A percentile compares a stretch with the other conserved stretches of the same genome.
Conservation (phyloP, 2,797 vertebrate genomes). For the Sciurus vulgaris region DNA sequence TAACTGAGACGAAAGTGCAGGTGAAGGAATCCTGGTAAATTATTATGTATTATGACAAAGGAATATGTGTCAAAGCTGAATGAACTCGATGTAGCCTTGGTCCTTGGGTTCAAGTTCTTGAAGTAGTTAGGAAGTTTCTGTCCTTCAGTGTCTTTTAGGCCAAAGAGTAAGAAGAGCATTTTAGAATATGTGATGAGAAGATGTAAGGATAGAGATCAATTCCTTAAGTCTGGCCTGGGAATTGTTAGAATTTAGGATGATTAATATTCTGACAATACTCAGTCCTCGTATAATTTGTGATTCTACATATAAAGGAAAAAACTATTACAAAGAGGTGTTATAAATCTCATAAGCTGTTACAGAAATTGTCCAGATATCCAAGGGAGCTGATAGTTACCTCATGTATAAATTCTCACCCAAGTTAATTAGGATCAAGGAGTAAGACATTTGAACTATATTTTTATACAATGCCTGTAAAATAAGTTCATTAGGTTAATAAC, state of each 20-base stretch:
- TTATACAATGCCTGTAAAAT: neutral
- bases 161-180: neutral
- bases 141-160: neutral
- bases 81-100: neutral
- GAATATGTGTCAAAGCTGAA: neutral
- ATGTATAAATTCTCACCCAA: neutral
- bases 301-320: neutral
- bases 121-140: neutral
- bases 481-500: conserved; percentile 39
- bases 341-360: neutral
- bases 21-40: neutral
- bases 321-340: neutral
- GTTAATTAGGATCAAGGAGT: neutral
- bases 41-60: neutral
- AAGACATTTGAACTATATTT: neutral
- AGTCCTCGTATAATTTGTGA: neutral
- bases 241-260: neutral
- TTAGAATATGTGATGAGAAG: neutral
- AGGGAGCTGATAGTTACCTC: neutral
- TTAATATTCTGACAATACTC: neutral
- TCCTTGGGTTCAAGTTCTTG: neutral
- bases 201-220: neutral
- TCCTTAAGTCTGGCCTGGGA: neutral
- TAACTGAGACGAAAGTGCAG: neutral
- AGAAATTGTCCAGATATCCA: neutral